phyloP scores from a whole-genome alignment of 2,888 invertebrate genomes.

The Pandemis cinnamomeana region DNA sequence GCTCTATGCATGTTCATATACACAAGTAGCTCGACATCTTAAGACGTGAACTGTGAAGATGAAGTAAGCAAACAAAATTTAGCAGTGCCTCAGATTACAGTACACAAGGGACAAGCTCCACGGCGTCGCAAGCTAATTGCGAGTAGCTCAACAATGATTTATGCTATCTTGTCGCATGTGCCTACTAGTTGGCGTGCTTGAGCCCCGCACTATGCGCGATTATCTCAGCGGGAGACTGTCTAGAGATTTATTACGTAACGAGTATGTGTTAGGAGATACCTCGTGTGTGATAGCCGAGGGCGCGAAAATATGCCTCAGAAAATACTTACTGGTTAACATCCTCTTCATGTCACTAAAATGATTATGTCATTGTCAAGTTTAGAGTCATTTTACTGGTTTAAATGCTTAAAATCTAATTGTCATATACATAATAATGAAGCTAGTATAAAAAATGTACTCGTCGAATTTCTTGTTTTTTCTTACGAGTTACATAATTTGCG shows the following conservation, averaged over 20 bases:
- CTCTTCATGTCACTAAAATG: background rate
- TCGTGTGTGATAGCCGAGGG: conserved; percentile 15
- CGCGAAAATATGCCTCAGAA: background rate
- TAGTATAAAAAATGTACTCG: no score
- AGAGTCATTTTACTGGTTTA: no score
- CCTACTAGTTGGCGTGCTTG: conserved; percentile 43
- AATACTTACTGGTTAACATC: background rate
- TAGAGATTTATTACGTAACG: conserved; percentile 47
- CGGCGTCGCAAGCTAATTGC: conserved; percentile 54
- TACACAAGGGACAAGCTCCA: conserved; percentile 37
- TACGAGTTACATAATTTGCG: no score
- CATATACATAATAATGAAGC: no score
- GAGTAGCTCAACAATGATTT: conserved; percentile 61
- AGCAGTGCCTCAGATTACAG: conserved; percentile 34
- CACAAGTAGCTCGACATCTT: conserved; percentile 3
- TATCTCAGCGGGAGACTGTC: conserved; percentile 52
- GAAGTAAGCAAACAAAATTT: conserved; percentile 34
- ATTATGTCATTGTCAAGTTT: background rate
- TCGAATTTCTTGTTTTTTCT: no score
- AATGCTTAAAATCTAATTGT: no score
- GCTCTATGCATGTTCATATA: background rate
- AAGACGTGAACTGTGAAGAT: conserved; percentile 22
- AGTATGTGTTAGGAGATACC: conserved; percentile 29
- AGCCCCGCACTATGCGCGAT: conserved; percentile 51
- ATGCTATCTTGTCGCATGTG: conserved; percentile 47